Evolutionary conservation across 2,113 vertebrate species (phyloP), one percentile per base, ranked within the genome.

Genomic region (Takifugu bimaculatus): DNA sequence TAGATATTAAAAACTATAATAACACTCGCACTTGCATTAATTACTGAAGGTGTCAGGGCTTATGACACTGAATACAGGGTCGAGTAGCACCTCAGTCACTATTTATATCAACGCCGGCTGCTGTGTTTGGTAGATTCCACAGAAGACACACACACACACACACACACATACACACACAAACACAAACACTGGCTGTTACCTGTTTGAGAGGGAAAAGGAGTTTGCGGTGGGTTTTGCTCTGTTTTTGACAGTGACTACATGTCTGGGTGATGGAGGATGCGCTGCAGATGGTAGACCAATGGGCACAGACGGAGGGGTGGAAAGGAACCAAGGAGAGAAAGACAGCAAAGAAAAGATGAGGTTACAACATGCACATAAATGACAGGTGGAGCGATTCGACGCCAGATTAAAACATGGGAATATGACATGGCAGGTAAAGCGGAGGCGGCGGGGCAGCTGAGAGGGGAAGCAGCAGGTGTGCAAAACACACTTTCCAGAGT

Each of bases 181-280:
- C 13, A 44, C 6, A 60, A 14, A 80, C 62, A 71, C 28, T 54
- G 51, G 73, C 57, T 76, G 60, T 90, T 85, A 87, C 85, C 88
- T 87, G 79, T 82, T 87, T 73, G 55, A 87, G 81, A 71, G 39
- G 67, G 83, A 84, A 85, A 69, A 54, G 53, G 47, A 44, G 63
- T 67, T 74, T 54, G 75, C 68, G 69, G 66, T 63, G 13, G 63
- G 63, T 49, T 53, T 65, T 2, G 45, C 60, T 61, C 62, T 72
- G 77, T 58, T 64, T 67, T 26, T 48, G 59, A 77, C 70, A 82
- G 53, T 51, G 67, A 78, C 85, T 88, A 88, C 85, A 89, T 89
- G 63, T 68, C 84, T 77, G 65, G 68, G 59, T 58, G 68, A 58
- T 72, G 72, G 55, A 50, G 58, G n/a, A 72, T 63, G 65, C 77